Evolutionary conservation across 2,888 invertebrate species (phyloP), one percentile per base, ranked within the genome.

Genomic region (Chymomyza caudatula): DNA sequence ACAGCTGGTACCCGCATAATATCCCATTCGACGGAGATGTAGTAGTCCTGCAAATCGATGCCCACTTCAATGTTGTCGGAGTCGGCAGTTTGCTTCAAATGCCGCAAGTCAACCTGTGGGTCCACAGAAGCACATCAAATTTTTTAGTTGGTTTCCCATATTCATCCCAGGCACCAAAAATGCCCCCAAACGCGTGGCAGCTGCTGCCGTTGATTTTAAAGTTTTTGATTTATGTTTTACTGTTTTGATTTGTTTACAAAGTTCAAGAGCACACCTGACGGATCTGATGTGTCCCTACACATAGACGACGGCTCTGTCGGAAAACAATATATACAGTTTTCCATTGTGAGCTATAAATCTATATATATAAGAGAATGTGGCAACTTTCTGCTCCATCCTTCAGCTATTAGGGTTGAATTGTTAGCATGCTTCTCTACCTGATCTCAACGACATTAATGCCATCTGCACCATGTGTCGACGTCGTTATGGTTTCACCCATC

Each of bases 11-110:
- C 97, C 73, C 95, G 94, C 94, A 98, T 95, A 85, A 97, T 97
- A 91, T 98, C 98, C 99, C 98, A 99, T 92, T 99, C 98, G 67
- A 98, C 98, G 87, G 97, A 97, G 90, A 97, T 96, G 92, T 97
- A 97, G 91, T 97, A 97, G 91, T 97, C 97, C 87, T 96, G 96
- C 74, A 97, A 92, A 91, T 97, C 97, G 86, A 97, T 97, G 71
- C 97, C 97, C 89, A 96, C 94, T 85, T 95, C 96, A 88, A 97
- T 96, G 86, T 94, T 93, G 90, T 97, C 96, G 65, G 96, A 96
- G 90, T 96, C 96, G 74, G 95, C 95, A 69, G 94, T 94, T 92
- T 97, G 97, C 82, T 95, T 94, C 77, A 97, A 92, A 91, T 97
- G 97, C 88, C 96, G 93, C 82, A 97, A 92, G 90, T 97, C 97